phyloP scores from a whole-genome alignment of 2,888 invertebrate genomes.

The Cerastoderma edule region DNA sequence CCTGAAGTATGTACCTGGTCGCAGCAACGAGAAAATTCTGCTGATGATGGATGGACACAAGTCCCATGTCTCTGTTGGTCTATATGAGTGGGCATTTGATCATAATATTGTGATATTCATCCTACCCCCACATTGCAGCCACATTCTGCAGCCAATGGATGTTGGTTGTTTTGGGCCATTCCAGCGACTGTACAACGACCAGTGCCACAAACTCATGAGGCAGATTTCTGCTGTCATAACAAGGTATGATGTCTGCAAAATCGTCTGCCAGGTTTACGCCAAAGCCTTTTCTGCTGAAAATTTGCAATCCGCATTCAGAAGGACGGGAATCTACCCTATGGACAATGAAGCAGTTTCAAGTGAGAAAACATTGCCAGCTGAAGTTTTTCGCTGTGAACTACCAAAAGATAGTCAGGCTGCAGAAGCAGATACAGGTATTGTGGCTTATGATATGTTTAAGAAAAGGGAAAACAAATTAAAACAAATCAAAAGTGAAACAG shows the following conservation, averaged over 20 bases:
- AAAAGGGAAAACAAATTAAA: conserved; percentile 14
- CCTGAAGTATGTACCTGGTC: conserved; percentile 18
- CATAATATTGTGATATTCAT: conserved; percentile 35
- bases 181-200: conserved; percentile 22
- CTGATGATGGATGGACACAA: conserved; percentile 33
- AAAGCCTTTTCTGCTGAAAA: too few species aligned
- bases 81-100: conserved; percentile 35
- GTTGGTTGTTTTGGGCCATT: conserved; percentile 41
- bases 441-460: too few species aligned
- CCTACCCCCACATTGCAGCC: conserved; percentile 25
- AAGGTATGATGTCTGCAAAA: conserved; percentile 37
- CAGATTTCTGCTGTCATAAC: conserved; percentile 19
- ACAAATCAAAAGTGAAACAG: conserved; percentile 21
- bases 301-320: too few species aligned
- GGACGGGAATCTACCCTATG: too few species aligned
- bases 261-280: too few species aligned
- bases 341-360: too few species aligned
- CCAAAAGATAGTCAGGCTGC: too few species aligned
- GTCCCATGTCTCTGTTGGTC: conserved; percentile 19
- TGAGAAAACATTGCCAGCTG: too few species aligned
- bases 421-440: too few species aligned
- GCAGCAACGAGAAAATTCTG: not conserved
- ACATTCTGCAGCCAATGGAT: conserved; percentile 38
- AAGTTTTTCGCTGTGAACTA: too few species aligned
- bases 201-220: conserved; percentile 40